phyloP scores from a whole-genome alignment of 2,797 vertebrate species.

The Catamblyrhynchus diadema region DNA sequence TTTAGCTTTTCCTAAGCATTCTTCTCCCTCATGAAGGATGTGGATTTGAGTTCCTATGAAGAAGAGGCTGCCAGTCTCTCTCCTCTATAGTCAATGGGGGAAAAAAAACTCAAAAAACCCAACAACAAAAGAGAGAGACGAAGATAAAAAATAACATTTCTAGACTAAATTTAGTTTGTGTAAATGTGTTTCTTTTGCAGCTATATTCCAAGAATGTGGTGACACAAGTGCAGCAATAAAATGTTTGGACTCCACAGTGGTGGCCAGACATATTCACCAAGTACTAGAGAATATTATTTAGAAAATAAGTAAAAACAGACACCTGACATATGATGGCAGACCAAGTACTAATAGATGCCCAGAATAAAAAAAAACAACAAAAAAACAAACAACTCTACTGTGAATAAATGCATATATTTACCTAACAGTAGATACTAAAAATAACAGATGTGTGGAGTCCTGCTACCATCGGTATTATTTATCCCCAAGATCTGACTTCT shows the following conservation, averaged over 20 bases:
- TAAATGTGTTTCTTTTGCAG: neutral
- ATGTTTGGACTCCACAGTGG: neutral
- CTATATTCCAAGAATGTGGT: neutral
- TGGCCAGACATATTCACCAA: neutral
- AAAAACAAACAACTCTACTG: neutral
- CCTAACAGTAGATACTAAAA: neutral
- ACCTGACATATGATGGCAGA: neutral
- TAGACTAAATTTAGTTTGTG: neutral
- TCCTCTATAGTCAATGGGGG: neutral
- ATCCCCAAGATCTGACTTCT: neutral
- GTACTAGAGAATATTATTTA: neutral
- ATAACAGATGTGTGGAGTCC: neutral
- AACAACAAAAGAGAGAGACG: neutral
- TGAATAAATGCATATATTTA: neutral
- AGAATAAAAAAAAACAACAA: neutral
- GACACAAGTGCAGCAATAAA: neutral
- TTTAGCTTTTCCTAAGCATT: neutral
- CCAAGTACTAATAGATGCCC: neutral
- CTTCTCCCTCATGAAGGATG: neutral
- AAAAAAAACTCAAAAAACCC: neutral
- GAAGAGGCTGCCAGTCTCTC: neutral
- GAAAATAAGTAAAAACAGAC: neutral
- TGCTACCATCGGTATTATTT: neutral
- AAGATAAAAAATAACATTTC: neutral
- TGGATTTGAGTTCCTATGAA: neutral